These are phyloP conservation scores for Actinemys pallida DNA, from an alignment of 2,113 vertebrate genomes.

Conservation along the genomic window DNA sequence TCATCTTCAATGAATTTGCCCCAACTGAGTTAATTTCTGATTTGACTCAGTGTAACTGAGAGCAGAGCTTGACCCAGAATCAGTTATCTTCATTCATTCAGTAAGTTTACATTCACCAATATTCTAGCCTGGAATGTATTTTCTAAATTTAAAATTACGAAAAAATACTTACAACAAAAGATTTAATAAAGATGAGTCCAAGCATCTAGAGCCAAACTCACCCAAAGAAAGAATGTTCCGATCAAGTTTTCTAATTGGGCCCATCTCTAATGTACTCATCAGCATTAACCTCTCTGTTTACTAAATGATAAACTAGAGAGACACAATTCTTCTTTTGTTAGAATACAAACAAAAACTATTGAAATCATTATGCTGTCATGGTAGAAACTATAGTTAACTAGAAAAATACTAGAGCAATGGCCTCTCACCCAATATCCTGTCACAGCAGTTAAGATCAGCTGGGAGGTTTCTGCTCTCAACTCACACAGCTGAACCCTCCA, in stretches of 20 bases:
- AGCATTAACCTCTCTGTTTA: rapidly evolving
- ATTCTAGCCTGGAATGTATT: not conserved
- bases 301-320: not conserved
- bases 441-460: not conserved
- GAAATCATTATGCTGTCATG: not conserved
- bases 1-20: not conserved
- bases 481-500: not conserved
- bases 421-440: not conserved
- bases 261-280: not conserved
- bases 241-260: not conserved
- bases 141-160: not conserved
- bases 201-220: not conserved
- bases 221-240: rapidly evolving
- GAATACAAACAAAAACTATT: not conserved
- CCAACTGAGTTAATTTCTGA: not conserved
- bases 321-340: rapidly evolving
- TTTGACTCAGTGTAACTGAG: rapidly evolving
- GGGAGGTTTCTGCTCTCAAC: not conserved
- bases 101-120: rapidly evolving
- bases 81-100: not conserved
- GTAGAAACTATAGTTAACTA: not conserved
- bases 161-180: not conserved
- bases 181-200: not conserved
- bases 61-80: not conserved
- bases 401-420: not conserved